Percentiles rank a stretch among this genome's conserved stretches.
phyloP scores from a whole-genome alignment of 2,113 vertebrate genomes.

The Oncorhynchus nerka region DNA sequence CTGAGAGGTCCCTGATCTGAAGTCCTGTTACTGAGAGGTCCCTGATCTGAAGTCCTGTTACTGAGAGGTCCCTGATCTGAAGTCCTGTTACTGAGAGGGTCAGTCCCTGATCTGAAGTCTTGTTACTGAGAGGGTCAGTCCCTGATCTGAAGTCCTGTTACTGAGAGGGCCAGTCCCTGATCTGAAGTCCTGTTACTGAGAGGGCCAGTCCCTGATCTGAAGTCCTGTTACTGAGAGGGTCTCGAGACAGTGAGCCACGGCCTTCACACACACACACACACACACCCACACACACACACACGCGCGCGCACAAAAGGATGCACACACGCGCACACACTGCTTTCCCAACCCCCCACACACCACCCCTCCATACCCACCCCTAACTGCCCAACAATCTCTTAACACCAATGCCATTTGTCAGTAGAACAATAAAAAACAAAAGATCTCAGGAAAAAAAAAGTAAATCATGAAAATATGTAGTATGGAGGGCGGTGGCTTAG shows the following conservation, averaged over 20 bases:
- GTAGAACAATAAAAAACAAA: conserved; percentile 30
- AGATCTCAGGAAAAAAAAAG: background rate
- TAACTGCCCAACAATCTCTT: conserved; percentile 6
- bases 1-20: too few relatives aligned
- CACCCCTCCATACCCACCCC: background rate
- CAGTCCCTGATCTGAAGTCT: background rate
- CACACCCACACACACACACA: too few relatives aligned
- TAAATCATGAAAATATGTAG: conserved; percentile 10
- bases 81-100: too few relatives aligned
- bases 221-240: background rate
- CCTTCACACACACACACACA: too few relatives aligned
- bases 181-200: too few relatives aligned
- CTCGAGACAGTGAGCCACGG: too few relatives aligned
- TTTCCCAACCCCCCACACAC: background rate
- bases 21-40: too few relatives aligned
- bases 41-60: too few relatives aligned
- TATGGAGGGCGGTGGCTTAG: conserved; percentile 22
- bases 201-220: background rate
- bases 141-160: too few relatives aligned
- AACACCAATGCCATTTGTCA: conserved; percentile 19
- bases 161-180: background rate
- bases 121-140: background rate
- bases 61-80: background rate
- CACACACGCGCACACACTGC: background rate
- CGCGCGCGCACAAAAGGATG: too few relatives aligned